Conservation (phyloP, 1,140 invertebrate species). For the Drosophila repleta region DNA sequence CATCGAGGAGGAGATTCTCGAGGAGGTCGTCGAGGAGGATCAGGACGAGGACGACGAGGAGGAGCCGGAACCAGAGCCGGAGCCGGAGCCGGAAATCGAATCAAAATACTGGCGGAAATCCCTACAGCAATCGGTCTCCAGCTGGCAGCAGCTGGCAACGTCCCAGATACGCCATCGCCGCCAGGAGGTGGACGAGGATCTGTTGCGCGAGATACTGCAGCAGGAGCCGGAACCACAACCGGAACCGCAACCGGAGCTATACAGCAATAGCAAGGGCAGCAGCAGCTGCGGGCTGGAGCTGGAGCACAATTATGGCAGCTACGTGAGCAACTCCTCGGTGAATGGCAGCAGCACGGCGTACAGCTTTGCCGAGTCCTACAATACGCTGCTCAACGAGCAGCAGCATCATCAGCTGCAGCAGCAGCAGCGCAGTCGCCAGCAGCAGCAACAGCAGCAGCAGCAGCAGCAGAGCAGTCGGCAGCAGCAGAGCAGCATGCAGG, state of each 20-base stretch:
- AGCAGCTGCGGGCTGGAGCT: conserved; percentile 35
- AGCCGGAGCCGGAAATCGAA: conserved; percentile 2
- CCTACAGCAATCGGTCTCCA: conserved; percentile 12
- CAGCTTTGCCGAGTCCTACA: conserved; percentile 81
- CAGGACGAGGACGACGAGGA: conserved; percentile 21
- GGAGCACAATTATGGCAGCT: conserved; percentile 48
- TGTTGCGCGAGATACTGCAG: neutral
- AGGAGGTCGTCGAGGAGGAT: conserved; percentile 35
- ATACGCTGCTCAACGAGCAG: conserved; percentile 67
- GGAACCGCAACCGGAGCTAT: neutral
- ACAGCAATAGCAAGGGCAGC: conserved; percentile 6
- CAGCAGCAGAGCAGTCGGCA: conserved; percentile 22
- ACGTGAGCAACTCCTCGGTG: conserved; percentile 13
- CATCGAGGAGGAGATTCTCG: conserved; percentile 42
- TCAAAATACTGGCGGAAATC: conserved; percentile 63
- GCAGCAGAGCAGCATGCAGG: conserved; percentile 55
- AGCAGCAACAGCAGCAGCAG: conserved; percentile 32
- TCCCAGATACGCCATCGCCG: conserved; percentile 8
- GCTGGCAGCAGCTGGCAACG: conserved; percentile 21
- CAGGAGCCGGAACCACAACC: neutral
- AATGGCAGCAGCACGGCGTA: conserved; percentile 29
- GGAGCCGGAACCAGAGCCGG: neutral
- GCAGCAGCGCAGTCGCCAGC: conserved; percentile 28
- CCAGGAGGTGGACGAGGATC: neutral
- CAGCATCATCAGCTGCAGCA: conserved; percentile 30